Evolutionary conservation across 2,888 invertebrate species (phyloP).

Genomic region (Pocota personata): DNA sequence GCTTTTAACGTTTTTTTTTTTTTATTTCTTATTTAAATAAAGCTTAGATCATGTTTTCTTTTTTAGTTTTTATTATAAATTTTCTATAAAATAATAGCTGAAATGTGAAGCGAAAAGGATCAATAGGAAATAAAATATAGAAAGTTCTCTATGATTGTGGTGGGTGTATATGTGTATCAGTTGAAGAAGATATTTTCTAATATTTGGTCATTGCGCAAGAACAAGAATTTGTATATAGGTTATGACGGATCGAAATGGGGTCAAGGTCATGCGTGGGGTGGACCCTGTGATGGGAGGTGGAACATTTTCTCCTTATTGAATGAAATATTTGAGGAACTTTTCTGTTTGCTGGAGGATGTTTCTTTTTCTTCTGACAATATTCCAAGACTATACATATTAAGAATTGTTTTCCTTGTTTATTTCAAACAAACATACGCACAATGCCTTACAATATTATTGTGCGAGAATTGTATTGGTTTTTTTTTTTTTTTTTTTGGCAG

Average conservation of each 20-base stretch:
- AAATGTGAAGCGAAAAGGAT: not conserved
- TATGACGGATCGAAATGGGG: slow-evolving; percentile 54
- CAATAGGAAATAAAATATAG: not conserved
- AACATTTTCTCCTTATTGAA: not conserved
- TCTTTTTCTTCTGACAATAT: not conserved
- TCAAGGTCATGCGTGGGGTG: slow-evolving; percentile 62
- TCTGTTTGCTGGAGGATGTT: not conserved
- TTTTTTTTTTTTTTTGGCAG: slow-evolving; percentile 15
- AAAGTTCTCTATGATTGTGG: slow-evolving; percentile 9
- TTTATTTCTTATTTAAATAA: slow-evolving; percentile 40
- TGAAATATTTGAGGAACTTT: not conserved
- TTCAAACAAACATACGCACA: not conserved
- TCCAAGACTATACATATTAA: not conserved
- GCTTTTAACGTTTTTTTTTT: not conserved
- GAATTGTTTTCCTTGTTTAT: not conserved
- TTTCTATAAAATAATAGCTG: slow-evolving; percentile 3
- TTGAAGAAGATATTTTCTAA: not conserved
- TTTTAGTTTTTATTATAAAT: not conserved
- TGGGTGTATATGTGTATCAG: slow-evolving; percentile 1
- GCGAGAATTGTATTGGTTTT: not conserved
- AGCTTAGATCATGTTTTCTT: slow-evolving; percentile 24
- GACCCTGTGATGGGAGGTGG: slow-evolving; percentile 12
- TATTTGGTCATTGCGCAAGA: slow-evolving; percentile 60
- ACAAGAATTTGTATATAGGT: slow-evolving; percentile 21
- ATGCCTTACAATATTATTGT: slow-evolving; percentile 14